Evolutionary conservation across 2,888 invertebrate species (phyloP), one percentile per base, ranked within the genome.

Genomic region (Andrena fulva): DNA sequence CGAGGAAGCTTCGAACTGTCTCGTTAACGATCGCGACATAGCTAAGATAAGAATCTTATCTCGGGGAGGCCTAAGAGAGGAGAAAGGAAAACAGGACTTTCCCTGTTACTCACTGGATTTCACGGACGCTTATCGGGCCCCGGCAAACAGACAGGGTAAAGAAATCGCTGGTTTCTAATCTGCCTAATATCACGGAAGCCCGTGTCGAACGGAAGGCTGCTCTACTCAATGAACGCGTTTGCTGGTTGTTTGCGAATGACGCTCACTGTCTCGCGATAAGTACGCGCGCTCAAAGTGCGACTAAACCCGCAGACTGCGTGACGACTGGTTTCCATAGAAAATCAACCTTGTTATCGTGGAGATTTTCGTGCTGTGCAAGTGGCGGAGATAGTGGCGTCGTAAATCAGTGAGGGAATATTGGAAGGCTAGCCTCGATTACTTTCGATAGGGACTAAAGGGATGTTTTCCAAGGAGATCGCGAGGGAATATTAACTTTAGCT

Each of bases 281-380:
- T 12, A 48, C 12, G 20, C 24, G 27, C 33, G 24, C 54, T 67
- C 80, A 70, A 80, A 80, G 80, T 74, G 35, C 81, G 50, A 5
- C 12, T 10, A n/a, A 54, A 62, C 70, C 67, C 27, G 31, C 31
- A 82, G 81, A 82, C 70, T 16, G 80, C 74, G 29, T 2, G 80
- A 62, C 80, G 59, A 42, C 80, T 8, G 8, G 8, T 8, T 27
- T 66, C 33, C 10, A 16, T 12, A 1, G 33, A n/a, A 52, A 48
- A 60, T 59, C 27, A 6, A 3, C 8, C n/a, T 33, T 4, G 12
- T 42, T 48, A 67, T 67, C 59, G 31, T 2, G 4, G 33, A 29
- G 27, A 48, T 33, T 24, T 7, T 16, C 5, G 59, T n/a, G 27
- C 7, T 0, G 4, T 3, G 27, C 59, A 72, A 72, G 27, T 72